These are phyloP conservation scores for Philotrypesis tridentata DNA, from an alignment of 1,140 invertebrate genomes.

Conservation along the genomic window DNA sequence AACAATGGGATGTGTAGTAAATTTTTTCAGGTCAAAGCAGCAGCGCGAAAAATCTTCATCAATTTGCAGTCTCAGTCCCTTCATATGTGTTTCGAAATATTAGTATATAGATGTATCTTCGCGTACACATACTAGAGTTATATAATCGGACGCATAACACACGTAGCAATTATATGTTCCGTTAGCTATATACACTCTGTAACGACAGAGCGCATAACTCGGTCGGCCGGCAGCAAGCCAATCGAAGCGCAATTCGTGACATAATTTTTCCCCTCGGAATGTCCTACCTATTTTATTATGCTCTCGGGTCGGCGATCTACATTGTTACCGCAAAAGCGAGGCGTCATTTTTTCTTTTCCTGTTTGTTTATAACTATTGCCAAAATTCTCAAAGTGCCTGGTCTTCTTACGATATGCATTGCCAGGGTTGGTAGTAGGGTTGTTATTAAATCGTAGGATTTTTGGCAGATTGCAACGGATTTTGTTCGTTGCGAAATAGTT, in stretches of 20 bases:
- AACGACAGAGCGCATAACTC: background rate
- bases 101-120: background rate
- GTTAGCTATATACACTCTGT: background rate
- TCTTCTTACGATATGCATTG: background rate
- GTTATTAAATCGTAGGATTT: background rate
- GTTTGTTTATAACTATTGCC: background rate
- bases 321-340: background rate
- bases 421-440: background rate
- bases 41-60: too few relatives aligned
- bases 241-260: conserved; percentile 8
- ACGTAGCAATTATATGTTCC: background rate
- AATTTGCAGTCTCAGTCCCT: too few relatives aligned
- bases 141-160: background rate
- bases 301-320: background rate
- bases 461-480: background rate
- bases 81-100: too few relatives aligned
- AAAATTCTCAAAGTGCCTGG: background rate
- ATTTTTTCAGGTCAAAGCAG: too few relatives aligned
- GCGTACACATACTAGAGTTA: background rate
- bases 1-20: background rate
- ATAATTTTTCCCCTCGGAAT: conserved; percentile 10
- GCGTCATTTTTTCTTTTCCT: too few relatives aligned
- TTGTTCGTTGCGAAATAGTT: background rate
- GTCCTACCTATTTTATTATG: background rate
- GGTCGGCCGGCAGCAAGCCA: background rate